Evolutionary conservation across 2,888 invertebrate species (phyloP).

Genomic region (Escarpia spicata): DNA sequence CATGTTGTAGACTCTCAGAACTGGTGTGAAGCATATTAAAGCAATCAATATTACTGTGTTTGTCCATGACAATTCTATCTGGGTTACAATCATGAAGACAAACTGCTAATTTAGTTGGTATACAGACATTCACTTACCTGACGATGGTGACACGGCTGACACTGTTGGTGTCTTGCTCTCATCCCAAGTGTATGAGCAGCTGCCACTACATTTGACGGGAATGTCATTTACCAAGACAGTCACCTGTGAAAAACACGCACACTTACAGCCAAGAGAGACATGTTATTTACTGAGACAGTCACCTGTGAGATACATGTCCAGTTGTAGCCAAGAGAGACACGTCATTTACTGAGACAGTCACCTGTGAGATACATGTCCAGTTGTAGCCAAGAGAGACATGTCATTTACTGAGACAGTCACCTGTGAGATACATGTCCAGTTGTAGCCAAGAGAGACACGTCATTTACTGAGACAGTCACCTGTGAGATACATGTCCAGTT

Average conservation of each 20-base stretch:
- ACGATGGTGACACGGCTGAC: conserved; percentile 45
- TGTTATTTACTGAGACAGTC: conserved; percentile 24
- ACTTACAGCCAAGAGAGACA: neutral
- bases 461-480: conserved; percentile 26
- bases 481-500: neutral
- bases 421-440: neutral
- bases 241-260: neutral
- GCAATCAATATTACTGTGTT: no score
- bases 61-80: neutral
- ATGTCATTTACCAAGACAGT: conserved; percentile 48
- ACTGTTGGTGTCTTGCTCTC: conserved; percentile 49
- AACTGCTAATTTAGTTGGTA: neutral
- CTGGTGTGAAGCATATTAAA: no score
- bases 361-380: no score
- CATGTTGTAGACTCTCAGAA: no score
- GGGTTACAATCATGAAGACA: neutral
- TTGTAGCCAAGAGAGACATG: no score
- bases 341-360: no score
- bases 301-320: neutral
- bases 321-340: neutral
- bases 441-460: neutral
- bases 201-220: conserved; percentile 48
- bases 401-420: conserved; percentile 24
- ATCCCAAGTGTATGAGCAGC: conserved; percentile 52
- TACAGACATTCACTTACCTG: conserved; percentile 45